Percentiles rank a stretch among this genome's conserved stretches.
Conservation (phyloP, 2,888 invertebrate species). For the Patella depressa region DNA sequence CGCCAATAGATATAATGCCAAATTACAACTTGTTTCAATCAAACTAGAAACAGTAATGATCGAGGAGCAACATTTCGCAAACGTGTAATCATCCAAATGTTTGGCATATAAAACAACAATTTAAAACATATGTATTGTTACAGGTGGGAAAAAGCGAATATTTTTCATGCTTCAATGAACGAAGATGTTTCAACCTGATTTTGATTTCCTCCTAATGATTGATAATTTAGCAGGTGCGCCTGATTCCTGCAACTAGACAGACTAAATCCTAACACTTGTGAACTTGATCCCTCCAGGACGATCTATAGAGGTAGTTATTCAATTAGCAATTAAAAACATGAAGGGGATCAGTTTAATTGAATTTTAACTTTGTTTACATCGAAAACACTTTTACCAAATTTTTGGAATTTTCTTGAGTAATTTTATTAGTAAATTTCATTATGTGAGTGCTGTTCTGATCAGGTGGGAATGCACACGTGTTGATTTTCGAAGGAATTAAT, state of each 20-base stretch:
- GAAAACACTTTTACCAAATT: too few relatives aligned
- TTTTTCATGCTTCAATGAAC: neutral
- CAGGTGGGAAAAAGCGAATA: neutral
- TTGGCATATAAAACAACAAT: neutral
- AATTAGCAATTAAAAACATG: neutral
- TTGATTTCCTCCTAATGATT: conserved; percentile 1
- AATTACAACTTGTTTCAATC: too few relatives aligned
- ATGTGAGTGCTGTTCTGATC: too few relatives aligned
- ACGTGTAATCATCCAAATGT: too few relatives aligned
- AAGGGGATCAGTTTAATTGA: conserved; percentile 9
- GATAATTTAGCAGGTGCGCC: neutral
- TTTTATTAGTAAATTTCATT: too few relatives aligned
- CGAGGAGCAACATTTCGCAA: too few relatives aligned
- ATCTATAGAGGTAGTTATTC: neutral
- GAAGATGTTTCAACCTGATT: neutral
- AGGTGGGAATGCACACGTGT: too few relatives aligned
- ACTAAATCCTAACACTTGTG: neutral
- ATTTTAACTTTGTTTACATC: neutral
- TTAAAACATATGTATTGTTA: conserved; percentile 7
- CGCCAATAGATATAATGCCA: too few relatives aligned
- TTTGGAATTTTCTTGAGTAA: too few relatives aligned
- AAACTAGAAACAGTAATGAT: too few relatives aligned
- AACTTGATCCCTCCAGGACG: conserved; percentile 1
- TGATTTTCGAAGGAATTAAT: too few relatives aligned
- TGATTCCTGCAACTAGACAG: neutral